A percentile compares a stretch with the other conserved stretches of the same genome.
Evolutionary conservation across 2,113 vertebrate species (phyloP).

Genomic region (Hypanus sabinus): DNA sequence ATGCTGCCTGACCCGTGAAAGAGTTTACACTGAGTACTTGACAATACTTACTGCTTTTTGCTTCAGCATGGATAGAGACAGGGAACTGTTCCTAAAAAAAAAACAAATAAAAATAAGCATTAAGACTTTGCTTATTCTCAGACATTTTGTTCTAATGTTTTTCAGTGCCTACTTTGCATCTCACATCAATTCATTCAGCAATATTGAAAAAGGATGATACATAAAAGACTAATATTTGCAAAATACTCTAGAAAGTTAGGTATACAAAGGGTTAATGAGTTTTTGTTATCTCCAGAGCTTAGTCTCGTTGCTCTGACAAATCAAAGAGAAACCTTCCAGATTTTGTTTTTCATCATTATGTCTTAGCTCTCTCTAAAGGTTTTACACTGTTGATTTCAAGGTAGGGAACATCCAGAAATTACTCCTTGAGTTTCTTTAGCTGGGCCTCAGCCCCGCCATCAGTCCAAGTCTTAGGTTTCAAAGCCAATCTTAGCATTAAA

Average conservation of each 20-base stretch:
- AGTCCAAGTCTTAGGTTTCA: background rate
- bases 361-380: too few relatives aligned
- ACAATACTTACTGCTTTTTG: background rate
- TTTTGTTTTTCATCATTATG: too few relatives aligned
- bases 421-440: too few relatives aligned
- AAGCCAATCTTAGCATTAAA: background rate
- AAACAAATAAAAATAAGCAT: background rate
- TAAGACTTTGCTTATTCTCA: background rate
- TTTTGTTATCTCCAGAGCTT: too few relatives aligned
- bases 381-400: too few relatives aligned
- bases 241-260: too few relatives aligned
- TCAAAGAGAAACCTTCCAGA: too few relatives aligned
- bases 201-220: too few relatives aligned
- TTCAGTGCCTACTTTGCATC: background rate
- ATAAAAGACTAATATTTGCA: too few relatives aligned
- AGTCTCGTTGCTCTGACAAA: too few relatives aligned
- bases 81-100: background rate
- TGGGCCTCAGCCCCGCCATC: background rate
- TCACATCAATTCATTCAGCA: background rate
- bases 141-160: background rate
- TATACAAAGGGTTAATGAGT: too few relatives aligned
- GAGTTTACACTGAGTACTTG: background rate
- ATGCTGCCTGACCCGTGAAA: background rate
- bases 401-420: too few relatives aligned
- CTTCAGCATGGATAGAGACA: background rate